Evolutionary conservation across 2,113 vertebrate species (phyloP), one percentile per base, ranked within the genome.

Genomic region (Penelope pileata): DNA sequence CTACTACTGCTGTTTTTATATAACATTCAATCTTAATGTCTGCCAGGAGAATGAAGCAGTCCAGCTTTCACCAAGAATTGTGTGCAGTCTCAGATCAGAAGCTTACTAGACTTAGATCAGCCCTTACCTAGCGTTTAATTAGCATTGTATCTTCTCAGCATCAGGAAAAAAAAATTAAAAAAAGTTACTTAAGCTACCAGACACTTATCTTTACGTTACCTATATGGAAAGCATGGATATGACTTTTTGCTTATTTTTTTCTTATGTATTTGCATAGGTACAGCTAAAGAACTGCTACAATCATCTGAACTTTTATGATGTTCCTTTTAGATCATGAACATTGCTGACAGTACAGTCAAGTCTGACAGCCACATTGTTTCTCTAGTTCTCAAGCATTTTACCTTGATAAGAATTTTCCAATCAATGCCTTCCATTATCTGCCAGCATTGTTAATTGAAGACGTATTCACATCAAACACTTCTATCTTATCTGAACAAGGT

Each of bases 381-480:
- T 88, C 87, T 83, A 64, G 50, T 86, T 96, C 95, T 97, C 91
- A 90, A 95, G 81, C 50, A 73, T 96, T 96, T 83, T 70, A 81
- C 77, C 60, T 97, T 96, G 97, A 98, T 97, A 98, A 98, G 95
- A 60, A 95, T 96, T 98, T 98, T 98, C 96, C 97, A 98, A 96
- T 98, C 98, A 97, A 50, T 90, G 94, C 27, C 68, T 97, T 96
- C 86, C 94, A 97, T 97, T 98, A 98, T 98, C 97, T 96, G 24
- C 82, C 63, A 81, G 80, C 68, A 97, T 86, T 93, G 95, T 97
- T 97, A 97, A 97, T 96, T 96, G 94, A 94, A 96, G 97, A 94
- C 59, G 21, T 80, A 97, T 96, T 97, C 96, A 90, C 91, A 98
- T 96, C 97, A 96, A 96, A 96, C 86, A 90, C 89, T 97, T 96